Evolutionary conservation across 2,888 invertebrate genomes (phyloP).

Genomic region (Trichogramma dendrolimi): DNA sequence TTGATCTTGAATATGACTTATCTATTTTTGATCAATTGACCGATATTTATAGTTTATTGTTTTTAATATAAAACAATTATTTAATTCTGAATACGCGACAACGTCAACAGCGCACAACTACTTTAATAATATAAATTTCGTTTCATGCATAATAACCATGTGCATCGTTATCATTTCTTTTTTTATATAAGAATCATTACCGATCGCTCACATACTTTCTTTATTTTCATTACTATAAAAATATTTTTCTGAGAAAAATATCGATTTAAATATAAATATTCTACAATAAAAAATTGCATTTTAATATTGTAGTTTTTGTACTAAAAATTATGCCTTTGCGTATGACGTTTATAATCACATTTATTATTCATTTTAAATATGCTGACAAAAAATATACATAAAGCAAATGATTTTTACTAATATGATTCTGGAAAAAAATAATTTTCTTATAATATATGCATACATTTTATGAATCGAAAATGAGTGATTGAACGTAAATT

Average conservation of each 20-base stretch:
- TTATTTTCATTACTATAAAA: slow-evolving; percentile 17
- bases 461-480: slow-evolving; percentile 17
- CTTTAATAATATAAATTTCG: too few relatives aligned
- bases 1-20: too few relatives aligned
- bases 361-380: slow-evolving; percentile 5
- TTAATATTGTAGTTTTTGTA: slow-evolving; percentile 26
- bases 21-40: too few relatives aligned
- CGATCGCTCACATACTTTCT: slow-evolving; percentile 14
- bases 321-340: slow-evolving; percentile 18
- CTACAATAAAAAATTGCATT: slow-evolving; percentile 9
- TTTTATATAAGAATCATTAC: slow-evolving; percentile 13
- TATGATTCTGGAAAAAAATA: not conserved
- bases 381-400: slow-evolving; percentile 10
- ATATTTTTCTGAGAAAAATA: slow-evolving; percentile 20
- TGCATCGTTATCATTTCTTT: slow-evolving; percentile 16
- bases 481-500: slow-evolving; percentile 16
- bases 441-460: slow-evolving; percentile 4
- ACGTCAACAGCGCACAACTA: too few relatives aligned
- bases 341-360: slow-evolving; percentile 16
- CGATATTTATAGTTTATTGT: too few relatives aligned
- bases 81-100: too few relatives aligned
- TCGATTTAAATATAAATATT: not conserved
- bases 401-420: not conserved
- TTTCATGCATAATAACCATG: too few relatives aligned
- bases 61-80: too few relatives aligned